phyloP scores from a whole-genome alignment of 2,113 vertebrate species.

The Nothoprocta perdicaria region DNA sequence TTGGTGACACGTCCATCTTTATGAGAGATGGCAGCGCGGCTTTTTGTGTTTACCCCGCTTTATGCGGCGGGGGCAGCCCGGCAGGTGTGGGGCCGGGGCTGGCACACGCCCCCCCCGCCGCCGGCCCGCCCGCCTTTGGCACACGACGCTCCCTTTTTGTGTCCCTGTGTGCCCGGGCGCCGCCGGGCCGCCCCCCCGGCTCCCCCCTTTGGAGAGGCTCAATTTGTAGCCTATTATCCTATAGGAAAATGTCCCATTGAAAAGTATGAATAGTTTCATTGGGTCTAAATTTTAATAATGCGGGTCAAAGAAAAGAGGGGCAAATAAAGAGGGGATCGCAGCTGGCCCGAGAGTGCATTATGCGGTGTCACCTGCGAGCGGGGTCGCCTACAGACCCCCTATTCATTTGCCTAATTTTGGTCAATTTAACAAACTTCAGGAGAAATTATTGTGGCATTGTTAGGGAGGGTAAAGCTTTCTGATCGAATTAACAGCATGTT shows the following conservation, averaged over 20 bases:
- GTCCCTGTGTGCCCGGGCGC: constrained; percentile 60
- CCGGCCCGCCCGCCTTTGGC: constrained; percentile 84
- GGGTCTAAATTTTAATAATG: constrained; percentile 98
- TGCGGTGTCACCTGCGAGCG: constrained; percentile 97
- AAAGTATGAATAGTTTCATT: constrained; percentile 98
- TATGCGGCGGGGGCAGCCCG: constrained; percentile 88
- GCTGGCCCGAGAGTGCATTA: constrained; percentile 96
- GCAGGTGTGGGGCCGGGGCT: constrained; percentile 96
- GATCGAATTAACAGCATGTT: constrained; percentile 99
- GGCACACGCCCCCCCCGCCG: constrained; percentile 86
- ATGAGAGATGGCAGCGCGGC: constrained; percentile 89
- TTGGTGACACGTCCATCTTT: constrained; percentile 96
- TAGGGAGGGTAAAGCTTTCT: constrained; percentile 98
- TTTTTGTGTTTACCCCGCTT: constrained; percentile 95
- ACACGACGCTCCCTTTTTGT: constrained; percentile 86
- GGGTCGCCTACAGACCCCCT: constrained; percentile 93
- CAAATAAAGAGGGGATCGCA: constrained; percentile 97
- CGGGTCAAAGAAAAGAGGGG: constrained; percentile 89
- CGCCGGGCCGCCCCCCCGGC: constrained; percentile 79
- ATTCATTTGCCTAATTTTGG: constrained; percentile 99
- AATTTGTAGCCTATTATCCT: constrained; percentile 99
- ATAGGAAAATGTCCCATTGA: constrained; percentile 99
- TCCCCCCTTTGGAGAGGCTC: constrained; percentile 94
- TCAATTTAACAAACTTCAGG: constrained; percentile 99
- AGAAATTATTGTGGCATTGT: constrained; percentile 99